Evolutionary conservation across 2,113 vertebrate genomes (phyloP).

Genomic region (Panurus biarmicus): DNA sequence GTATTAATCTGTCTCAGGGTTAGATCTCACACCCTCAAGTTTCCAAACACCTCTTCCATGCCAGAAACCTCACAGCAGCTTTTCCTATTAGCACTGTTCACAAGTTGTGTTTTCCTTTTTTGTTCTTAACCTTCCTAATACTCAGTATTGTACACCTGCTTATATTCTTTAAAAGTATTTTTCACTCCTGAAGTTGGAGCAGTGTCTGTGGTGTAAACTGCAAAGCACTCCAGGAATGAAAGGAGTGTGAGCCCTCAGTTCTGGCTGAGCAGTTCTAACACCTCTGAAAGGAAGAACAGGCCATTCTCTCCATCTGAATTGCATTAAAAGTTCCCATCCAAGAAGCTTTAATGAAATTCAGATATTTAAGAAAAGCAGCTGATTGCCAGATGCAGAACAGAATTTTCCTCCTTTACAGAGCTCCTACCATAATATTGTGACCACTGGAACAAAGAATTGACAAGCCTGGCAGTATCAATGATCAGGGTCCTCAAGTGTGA

Average conservation of each 20-base stretch:
- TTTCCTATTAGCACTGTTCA: background rate
- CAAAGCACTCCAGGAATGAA: background rate
- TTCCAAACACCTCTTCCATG: background rate
- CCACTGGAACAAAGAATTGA: background rate
- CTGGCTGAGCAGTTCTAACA: background rate
- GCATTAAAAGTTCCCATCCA: background rate
- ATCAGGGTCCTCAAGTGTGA: background rate
- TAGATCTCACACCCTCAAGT: background rate
- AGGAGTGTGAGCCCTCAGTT: background rate
- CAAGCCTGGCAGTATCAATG: background rate
- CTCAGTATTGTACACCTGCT: background rate
- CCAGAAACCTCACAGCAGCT: background rate
- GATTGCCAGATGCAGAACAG: background rate
- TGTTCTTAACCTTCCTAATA: background rate
- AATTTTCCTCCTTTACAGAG: background rate
- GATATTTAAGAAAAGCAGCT: background rate
- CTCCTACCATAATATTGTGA: background rate
- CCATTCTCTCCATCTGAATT: background rate
- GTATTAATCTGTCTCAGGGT: background rate
- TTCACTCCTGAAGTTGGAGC: background rate
- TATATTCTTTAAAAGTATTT: background rate
- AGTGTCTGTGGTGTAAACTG: background rate
- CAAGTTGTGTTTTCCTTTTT: background rate
- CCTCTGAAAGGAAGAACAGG: background rate
- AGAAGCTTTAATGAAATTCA: background rate